These are phyloP conservation scores for Saccostrea cuccullata DNA, from an alignment of 1,140 invertebrate genomes.

Conservation along the genomic window DNA sequence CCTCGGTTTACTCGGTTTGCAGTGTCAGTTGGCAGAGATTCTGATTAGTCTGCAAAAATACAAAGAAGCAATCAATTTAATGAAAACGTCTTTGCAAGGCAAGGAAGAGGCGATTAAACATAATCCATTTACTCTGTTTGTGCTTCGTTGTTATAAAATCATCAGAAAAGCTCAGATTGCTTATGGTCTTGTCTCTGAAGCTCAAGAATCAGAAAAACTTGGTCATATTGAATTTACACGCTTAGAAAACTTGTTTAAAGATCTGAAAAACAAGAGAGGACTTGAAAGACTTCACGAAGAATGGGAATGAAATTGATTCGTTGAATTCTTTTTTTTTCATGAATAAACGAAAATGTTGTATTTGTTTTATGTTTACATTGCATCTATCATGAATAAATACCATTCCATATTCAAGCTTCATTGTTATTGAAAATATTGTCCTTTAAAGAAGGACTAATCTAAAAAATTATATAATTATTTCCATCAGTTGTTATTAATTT, in stretches of 20 bases:
- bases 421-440: too few species aligned
- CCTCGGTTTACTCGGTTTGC: not conserved
- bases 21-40: not conserved
- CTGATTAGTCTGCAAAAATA: not conserved
- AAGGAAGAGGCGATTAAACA: not conserved
- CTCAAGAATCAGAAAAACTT: not conserved
- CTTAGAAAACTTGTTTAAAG: not conserved
- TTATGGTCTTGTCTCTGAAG: not conserved
- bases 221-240: not conserved
- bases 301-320: not conserved
- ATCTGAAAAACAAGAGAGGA: not conserved
- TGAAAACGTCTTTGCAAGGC: not conserved
- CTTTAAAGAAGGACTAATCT: too few species aligned
- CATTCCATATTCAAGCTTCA: too few species aligned
- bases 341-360: too few species aligned
- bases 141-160: constrained; percentile 1
- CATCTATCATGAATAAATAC: too few species aligned
- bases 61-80: not conserved
- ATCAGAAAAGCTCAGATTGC: not conserved
- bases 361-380: too few species aligned
- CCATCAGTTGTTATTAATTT: too few species aligned
- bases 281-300: not conserved
- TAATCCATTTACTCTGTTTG: not conserved
- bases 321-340: too few species aligned
- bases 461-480: too few species aligned